Base-by-base conservation (phyloP, 2,797 vertebrate genomes). In the Rhadinocentrus ornatus region DNA sequence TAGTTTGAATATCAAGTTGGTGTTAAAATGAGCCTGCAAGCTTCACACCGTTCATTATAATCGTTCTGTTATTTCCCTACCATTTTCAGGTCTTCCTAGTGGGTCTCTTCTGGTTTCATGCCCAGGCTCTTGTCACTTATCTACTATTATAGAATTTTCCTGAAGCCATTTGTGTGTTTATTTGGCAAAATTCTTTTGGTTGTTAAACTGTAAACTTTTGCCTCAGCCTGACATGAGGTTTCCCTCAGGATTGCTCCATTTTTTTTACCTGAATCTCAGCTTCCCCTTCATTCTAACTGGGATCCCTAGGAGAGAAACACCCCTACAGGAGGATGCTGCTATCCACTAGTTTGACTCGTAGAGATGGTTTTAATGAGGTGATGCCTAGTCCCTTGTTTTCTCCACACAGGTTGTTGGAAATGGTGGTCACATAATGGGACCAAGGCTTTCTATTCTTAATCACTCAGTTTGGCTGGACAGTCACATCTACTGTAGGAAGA, bases 281-380 rank as follows among this genome's bases (percentile, higher is more conserved):
- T 32, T 39, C 29, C 8, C 5, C 8, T 63, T n/a, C 34, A 16
- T 34, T 10, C n/a, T 24, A 4, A 41, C 26, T 15, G 20, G 32
- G 10, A 5, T 50, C 24, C 32, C 18, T 27, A 31, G 48, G 5
- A 41, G 26, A 41, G 24, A 61, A 53, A 24, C 0, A 53, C 16
- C 24, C 26, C 34, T 48, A 60, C 56, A 69, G 8, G 11, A 16
- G 20, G 16, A 41, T 31, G n/a, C 48, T 62, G 50, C 50, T 35
- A 53, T 54, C 58, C 5, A 12, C 26, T 11, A 24, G 34, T 26
- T 20, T 26, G 9, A 55, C 20, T n/a, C 31, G 27, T 22, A 53
- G 58, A 29, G 37, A 31, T 39, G 10, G 48, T 62, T n/a, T 50
- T 62, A 70, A 70, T 70, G 58, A 70, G 58, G 13, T 35, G 26